These are phyloP conservation scores for Oxytorus armatus DNA, from an alignment of 2,888 invertebrate species.

Conservation along the genomic window DNA sequence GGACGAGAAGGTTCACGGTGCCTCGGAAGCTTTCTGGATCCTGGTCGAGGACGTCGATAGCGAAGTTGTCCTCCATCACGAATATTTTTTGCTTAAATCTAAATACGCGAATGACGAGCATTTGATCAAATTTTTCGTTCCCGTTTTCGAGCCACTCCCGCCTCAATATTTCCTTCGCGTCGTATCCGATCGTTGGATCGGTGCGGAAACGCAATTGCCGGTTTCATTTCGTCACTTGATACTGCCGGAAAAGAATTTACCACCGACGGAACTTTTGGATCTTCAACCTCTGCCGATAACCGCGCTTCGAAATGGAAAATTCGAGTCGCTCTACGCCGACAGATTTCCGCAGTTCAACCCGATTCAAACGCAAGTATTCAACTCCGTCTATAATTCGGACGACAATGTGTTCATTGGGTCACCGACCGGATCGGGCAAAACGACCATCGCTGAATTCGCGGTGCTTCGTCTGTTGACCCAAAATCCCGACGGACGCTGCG, in stretches of 20 bases:
- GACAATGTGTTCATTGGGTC: constrained; percentile 99
- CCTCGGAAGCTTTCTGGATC: constrained; percentile 95
- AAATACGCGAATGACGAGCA: constrained; percentile 98
- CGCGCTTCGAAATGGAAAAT: constrained; percentile 94
- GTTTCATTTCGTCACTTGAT: constrained; percentile 99
- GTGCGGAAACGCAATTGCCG: constrained; percentile 97
- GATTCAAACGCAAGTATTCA: constrained; percentile 99
- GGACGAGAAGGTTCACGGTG: constrained; percentile 96
- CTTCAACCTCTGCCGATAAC: constrained; percentile 98
- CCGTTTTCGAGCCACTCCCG: constrained; percentile 98
- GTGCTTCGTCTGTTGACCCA: constrained; percentile 93
- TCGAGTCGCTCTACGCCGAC: constrained; percentile 93
- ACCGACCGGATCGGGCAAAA: constrained; percentile 96
- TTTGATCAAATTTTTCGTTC: constrained; percentile 98
- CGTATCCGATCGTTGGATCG: constrained; percentile 96
- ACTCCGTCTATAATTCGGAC: constrained; percentile 98
- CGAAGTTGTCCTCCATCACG: constrained; percentile 96
- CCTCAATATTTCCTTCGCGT: constrained; percentile 98
- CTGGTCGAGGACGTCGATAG: constrained; percentile 95
- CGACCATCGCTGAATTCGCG: constrained; percentile 98
- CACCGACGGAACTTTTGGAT: constrained; percentile 98
- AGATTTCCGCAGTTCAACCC: constrained; percentile 98
- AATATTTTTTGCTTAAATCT: constrained; percentile 95
- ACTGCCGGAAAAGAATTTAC: constrained; percentile 98
- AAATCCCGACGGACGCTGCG: constrained; percentile 92